Evolutionary conservation across 2,888 invertebrate genomes (phyloP).

Genomic region (Rhagonycha fulva): DNA sequence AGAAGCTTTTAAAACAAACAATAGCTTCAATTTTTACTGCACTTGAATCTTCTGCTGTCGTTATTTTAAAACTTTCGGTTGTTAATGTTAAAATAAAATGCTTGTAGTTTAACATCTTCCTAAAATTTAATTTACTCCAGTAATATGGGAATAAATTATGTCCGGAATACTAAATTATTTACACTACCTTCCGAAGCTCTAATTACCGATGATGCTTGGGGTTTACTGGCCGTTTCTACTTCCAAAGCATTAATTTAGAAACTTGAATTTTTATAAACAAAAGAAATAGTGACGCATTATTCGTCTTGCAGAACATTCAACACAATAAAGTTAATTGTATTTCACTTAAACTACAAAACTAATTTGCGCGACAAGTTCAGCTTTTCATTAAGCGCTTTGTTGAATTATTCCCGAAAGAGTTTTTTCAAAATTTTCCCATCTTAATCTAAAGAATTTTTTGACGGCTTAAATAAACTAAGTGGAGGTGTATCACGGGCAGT

Average conservation of each 20-base stretch:
- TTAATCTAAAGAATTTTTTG: background rate
- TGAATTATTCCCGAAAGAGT: background rate
- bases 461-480: background rate
- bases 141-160: background rate
- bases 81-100: slow-evolving; percentile 12
- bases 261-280: background rate
- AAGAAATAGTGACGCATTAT: too few species aligned
- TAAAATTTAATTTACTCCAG: background rate
- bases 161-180: background rate
- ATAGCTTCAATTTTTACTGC: background rate
- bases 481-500: background rate
- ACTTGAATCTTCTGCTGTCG: slow-evolving; percentile 11
- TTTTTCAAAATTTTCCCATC: background rate
- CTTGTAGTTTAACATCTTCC: background rate
- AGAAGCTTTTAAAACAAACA: background rate
- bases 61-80: slow-evolving; percentile 15
- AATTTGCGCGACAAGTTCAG: background rate
- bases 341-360: background rate
- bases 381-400: background rate
- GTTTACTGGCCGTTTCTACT: background rate
- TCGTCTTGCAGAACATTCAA: background rate
- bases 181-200: background rate
- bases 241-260: background rate
- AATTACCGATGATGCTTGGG: background rate
- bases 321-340: background rate